Conservation (phyloP, 2,113 vertebrate genomes). For the Anoura caudifer region DNA sequence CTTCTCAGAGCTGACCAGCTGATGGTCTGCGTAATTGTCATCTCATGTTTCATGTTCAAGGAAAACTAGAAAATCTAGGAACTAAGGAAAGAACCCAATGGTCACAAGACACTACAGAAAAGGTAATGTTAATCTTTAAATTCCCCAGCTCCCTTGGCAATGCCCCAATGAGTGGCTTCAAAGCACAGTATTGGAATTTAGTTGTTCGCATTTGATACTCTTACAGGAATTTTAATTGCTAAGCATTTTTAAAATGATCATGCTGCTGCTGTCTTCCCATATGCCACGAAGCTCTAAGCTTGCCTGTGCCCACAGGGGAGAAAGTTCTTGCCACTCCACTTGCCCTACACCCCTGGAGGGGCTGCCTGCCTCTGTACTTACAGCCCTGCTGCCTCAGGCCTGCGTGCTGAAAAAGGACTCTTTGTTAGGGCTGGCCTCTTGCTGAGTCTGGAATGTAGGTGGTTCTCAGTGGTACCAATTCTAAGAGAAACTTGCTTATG, state of each 20-base stretch:
- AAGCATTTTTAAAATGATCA: not conserved
- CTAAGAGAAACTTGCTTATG: not conserved
- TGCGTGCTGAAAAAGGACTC: not conserved
- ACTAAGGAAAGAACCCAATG: not conserved
- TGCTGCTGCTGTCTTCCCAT: not conserved
- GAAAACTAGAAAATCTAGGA: not conserved
- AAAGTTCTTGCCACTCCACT: not conserved
- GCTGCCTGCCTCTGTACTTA: not conserved
- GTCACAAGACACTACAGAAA: not conserved
- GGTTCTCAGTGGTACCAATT: not conserved
- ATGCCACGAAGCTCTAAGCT: not conserved
- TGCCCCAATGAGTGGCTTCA: not conserved
- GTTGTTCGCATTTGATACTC: not conserved
- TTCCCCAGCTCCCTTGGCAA: not conserved
- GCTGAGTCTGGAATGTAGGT: not conserved
- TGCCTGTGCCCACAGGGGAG: not conserved
- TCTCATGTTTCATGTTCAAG: not conserved
- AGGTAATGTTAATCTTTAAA: not conserved
- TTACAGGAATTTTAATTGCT: not conserved
- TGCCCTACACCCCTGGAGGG: not conserved
- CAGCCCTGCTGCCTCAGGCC: not conserved
- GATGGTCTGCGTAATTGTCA: not conserved
- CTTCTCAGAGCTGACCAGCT: not conserved
- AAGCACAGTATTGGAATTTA: not conserved
- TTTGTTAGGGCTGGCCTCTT: not conserved